Evolutionary conservation across 2,888 invertebrate species (phyloP).

Genomic region (Trilocha varians): DNA sequence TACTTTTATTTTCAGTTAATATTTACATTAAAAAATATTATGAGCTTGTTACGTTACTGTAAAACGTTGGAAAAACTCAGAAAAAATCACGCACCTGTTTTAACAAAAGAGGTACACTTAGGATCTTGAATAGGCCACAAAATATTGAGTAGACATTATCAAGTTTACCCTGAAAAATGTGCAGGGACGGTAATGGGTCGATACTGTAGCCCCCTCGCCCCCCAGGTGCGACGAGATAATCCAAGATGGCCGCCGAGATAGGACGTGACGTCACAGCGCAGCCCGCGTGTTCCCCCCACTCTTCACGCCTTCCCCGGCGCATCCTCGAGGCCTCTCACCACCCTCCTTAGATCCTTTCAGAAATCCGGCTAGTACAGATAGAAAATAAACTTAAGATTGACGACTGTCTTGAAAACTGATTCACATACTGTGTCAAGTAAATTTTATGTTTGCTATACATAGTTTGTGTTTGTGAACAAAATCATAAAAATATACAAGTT

Average conservation of each 20-base stretch:
- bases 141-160: slow-evolving; percentile 29
- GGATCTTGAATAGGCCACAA: not conserved
- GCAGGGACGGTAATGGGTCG: slow-evolving; percentile 57
- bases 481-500: too few relatives aligned
- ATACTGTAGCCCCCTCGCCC: slow-evolving; percentile 54
- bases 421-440: not conserved
- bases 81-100: not conserved
- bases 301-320: slow-evolving; percentile 41
- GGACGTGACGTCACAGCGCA: slow-evolving; percentile 72
- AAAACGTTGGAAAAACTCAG: too few relatives aligned
- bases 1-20: too few relatives aligned
- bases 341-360: slow-evolving; percentile 72
- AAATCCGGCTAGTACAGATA: slow-evolving; percentile 49
- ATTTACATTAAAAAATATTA: too few relatives aligned
- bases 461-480: too few relatives aligned
- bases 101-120: not conserved
- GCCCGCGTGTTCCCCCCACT: slow-evolving; percentile 37
- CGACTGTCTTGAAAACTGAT: not conserved
- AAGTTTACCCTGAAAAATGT: slow-evolving; percentile 60
- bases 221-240: slow-evolving; percentile 74
- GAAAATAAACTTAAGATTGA: slow-evolving; percentile 16
- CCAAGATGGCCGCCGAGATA: slow-evolving; percentile 74
- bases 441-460: too few relatives aligned
- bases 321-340: slow-evolving; percentile 68
- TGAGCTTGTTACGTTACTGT: slow-evolving; percentile 1